Conservation (phyloP, 2,113 vertebrate genomes). For the Nematolebias whitei region DNA sequence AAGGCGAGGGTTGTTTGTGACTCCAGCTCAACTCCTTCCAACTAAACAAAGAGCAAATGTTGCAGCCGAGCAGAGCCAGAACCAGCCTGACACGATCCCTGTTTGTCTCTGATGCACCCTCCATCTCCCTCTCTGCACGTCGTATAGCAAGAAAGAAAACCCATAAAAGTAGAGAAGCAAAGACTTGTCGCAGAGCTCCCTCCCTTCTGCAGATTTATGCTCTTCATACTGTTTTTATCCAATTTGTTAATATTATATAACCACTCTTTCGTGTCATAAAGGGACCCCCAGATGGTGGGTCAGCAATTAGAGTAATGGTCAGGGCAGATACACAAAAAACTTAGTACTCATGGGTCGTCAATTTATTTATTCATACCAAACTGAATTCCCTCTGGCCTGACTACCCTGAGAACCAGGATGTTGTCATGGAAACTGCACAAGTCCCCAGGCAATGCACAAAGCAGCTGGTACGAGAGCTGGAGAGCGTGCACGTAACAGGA, state of each 20-base stretch:
- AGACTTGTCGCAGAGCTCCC: constrained; percentile 10
- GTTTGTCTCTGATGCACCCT: constrained; percentile 34
- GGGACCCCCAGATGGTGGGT: constrained; percentile 12
- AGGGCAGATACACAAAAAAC: constrained; percentile 2
- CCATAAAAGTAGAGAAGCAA: constrained; percentile 18
- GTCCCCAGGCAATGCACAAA: constrained; percentile 65
- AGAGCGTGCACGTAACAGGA: constrained; percentile 13
- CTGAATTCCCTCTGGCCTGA: constrained; percentile 48
- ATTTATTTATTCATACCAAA: constrained; percentile 65
- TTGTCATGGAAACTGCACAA: constrained; percentile 76
- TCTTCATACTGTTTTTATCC: constrained; percentile 40
- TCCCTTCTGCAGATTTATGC: constrained; percentile 22
- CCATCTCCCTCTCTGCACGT: constrained; percentile 26
- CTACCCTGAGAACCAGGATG: constrained; percentile 67
- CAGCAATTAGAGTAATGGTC: constrained; percentile 11
- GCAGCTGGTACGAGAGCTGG: constrained; percentile 58
- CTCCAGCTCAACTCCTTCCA: constrained; percentile 57
- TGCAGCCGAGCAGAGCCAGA: constrained; percentile 53
- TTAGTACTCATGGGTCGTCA: constrained; percentile 21
- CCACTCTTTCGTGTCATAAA: constrained; percentile 10
- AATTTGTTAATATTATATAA: constrained; percentile 52
- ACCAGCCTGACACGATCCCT: constrained; percentile 63
- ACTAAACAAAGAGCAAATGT: constrained; percentile 64
- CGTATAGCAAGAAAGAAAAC: constrained; percentile 15
- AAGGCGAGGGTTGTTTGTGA: constrained; percentile 56